A percentile compares a stretch with the other conserved stretches of the same genome.
These are phyloP conservation scores for Zeugodacus cucurbitae DNA, from an alignment of 1,140 invertebrate species.

Conservation along the genomic window DNA sequence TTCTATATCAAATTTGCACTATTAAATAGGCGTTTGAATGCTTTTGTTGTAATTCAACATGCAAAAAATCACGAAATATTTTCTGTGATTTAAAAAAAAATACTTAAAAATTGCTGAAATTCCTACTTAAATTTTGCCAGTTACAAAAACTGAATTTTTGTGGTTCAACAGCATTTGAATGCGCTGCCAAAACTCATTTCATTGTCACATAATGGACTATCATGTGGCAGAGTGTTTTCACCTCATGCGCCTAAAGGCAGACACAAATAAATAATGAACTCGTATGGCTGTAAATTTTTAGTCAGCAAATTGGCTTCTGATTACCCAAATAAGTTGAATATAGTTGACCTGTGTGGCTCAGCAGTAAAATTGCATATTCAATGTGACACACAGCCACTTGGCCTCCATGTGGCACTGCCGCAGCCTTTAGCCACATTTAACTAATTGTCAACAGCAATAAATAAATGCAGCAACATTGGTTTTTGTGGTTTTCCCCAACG, in stretches of 20 bases:
- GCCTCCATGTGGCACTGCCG: neutral
- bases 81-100: no score
- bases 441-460: slow-evolving; percentile 37
- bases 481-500: neutral
- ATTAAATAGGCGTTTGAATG: neutral
- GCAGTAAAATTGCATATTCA: neutral
- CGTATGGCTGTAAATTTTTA: neutral
- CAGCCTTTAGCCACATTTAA: slow-evolving; percentile 19
- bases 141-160: neutral
- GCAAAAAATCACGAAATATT: no score
- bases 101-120: neutral
- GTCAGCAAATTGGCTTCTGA: neutral
- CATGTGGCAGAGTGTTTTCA: neutral
- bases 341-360: neutral
- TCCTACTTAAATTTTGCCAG: neutral
- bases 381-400: neutral
- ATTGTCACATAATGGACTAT: neutral
- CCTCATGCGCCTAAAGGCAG: neutral
- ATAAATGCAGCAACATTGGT: slow-evolving; percentile 12
- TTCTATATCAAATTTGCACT: neutral
- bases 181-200: neutral
- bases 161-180: neutral
- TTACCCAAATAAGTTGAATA: neutral
- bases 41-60: no score
- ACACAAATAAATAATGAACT: slow-evolving; percentile 24